Percentiles rank a stretch among this genome's conserved stretches.
Evolutionary conservation across 2,113 vertebrate genomes (phyloP).

Genomic region (Boulengeromyrus knoepffleri): DNA sequence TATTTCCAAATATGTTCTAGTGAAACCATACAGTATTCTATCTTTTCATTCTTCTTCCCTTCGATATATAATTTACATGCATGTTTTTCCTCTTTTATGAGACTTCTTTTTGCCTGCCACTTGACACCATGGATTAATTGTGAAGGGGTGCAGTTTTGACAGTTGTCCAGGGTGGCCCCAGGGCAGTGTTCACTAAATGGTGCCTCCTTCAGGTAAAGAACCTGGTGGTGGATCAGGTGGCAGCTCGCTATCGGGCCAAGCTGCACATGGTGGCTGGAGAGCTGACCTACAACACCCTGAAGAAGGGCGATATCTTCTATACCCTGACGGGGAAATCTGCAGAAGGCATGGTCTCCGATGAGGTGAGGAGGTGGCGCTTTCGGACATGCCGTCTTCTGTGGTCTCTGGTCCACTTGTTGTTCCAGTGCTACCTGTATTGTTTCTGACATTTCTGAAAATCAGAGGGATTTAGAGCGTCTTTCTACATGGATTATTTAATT

Average conservation of each 20-base stretch:
- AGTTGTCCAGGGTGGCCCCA: neutral
- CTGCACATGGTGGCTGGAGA: constrained; percentile 79
- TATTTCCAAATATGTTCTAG: neutral
- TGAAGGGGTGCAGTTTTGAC: neutral
- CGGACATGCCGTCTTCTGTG: neutral
- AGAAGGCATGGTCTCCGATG: constrained; percentile 56
- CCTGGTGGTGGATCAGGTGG: constrained; percentile 55
- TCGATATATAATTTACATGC: neutral
- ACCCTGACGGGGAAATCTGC: constrained; percentile 76
- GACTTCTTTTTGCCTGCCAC: neutral
- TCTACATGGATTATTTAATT: neutral
- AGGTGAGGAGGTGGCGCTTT: constrained; percentile 46
- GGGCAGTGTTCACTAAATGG: neutral
- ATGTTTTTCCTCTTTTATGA: neutral
- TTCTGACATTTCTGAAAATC: neutral
- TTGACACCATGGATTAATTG: neutral
- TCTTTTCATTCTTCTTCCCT: neutral
- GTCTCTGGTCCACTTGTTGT: neutral
- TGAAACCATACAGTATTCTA: neutral
- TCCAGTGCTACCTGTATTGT: neutral
- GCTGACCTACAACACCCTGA: constrained; percentile 60
- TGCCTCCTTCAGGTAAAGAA: constrained; percentile 55
- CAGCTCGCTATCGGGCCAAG: constrained; percentile 70
- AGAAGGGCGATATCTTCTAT: constrained; percentile 59
- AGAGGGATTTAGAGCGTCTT: neutral